Conservation (phyloP, 2,113 vertebrate species). For the Chamaetylas fuelleborni region DNA sequence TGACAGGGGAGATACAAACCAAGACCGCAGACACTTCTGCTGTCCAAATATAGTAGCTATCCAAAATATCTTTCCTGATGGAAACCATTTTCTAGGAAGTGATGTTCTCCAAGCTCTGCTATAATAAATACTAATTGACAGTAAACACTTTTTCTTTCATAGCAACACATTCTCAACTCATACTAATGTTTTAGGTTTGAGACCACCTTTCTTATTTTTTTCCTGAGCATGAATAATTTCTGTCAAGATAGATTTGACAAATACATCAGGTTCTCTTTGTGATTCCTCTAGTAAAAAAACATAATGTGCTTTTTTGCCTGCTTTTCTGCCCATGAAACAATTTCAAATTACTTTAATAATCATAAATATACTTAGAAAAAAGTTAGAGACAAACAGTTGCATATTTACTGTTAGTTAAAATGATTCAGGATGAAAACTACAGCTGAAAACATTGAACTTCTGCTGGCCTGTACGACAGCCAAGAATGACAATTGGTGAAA, state of each 20-base stretch:
- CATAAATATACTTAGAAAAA: neutral
- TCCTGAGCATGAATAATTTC: neutral
- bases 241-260: neutral
- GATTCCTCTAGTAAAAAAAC: neutral
- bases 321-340: neutral
- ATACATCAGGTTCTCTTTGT: neutral
- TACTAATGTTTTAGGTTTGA: neutral
- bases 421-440: neutral
- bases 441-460: neutral
- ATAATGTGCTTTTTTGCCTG: neutral
- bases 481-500: constrained; percentile 13
- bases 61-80: neutral
- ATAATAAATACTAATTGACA: neutral
- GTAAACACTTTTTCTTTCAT: neutral
- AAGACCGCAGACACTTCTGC: neutral
- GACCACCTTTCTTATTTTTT: neutral
- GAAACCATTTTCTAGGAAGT: neutral
- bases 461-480: neutral
- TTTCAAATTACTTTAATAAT: neutral
- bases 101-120: neutral
- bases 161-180: neutral
- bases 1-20: neutral
- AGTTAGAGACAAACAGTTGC: neutral
- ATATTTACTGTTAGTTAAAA: neutral
- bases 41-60: neutral